Conservation (phyloP, 2,797 vertebrate genomes). For the Gambusia yucatana region DNA sequence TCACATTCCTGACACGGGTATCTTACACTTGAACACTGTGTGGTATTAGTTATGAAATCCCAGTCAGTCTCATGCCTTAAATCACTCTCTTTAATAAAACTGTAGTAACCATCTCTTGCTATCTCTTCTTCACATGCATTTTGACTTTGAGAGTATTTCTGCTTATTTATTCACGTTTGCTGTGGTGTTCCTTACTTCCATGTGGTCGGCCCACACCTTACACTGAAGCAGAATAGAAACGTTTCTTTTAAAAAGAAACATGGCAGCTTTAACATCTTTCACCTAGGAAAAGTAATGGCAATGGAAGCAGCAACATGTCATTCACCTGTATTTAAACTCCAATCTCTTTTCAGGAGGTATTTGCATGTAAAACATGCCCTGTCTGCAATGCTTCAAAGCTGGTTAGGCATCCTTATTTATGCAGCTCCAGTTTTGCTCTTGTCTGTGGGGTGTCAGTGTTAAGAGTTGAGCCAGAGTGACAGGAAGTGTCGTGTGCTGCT, state of each 20-base stretch:
- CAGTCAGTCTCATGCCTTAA: background rate
- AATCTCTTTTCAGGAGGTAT: background rate
- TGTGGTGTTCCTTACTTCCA: background rate
- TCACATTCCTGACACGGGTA: background rate
- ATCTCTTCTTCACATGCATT: background rate
- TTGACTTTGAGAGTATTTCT: background rate
- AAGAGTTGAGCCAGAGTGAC: conserved; percentile 55
- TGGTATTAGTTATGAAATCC: background rate
- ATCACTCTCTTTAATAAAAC: background rate
- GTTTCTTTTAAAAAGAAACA: background rate
- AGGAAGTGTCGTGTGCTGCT: conserved; percentile 48
- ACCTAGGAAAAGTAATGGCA: too few relatives aligned
- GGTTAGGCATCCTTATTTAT: background rate
- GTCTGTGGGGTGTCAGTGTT: conserved; percentile 45
- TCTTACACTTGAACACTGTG: background rate
- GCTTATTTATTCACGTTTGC: background rate
- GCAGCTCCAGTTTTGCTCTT: conserved; percentile 20
- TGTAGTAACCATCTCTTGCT: background rate
- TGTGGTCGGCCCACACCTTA: background rate
- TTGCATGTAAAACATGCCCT: background rate
- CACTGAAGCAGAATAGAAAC: background rate
- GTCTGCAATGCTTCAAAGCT: conserved; percentile 12
- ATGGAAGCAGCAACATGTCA: conserved; percentile 3
- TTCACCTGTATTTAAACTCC: conserved; percentile 8
- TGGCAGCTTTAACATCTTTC: background rate